These are phyloP conservation scores for Pogona vitticeps DNA, from an alignment of 2,113 vertebrate species.

Conservation along the genomic window DNA sequence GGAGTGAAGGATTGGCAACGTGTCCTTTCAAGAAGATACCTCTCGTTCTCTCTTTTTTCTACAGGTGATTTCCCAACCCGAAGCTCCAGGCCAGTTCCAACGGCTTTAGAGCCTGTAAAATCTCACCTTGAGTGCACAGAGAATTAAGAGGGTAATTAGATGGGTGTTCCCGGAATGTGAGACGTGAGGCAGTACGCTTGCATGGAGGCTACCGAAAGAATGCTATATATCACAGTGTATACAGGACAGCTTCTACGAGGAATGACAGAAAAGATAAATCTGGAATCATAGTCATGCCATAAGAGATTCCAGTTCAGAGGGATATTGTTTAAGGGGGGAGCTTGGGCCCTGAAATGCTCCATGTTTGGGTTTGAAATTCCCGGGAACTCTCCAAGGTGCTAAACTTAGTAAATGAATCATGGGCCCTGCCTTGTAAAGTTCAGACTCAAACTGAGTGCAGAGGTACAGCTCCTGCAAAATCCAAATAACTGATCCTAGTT, in stretches of 20 bases:
- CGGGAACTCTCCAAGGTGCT: too few species aligned
- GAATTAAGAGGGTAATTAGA: conserved; percentile 49
- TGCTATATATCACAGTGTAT: background rate
- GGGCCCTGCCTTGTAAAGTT: too few species aligned
- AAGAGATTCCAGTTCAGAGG: background rate
- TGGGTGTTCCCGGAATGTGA: conserved; percentile 18
- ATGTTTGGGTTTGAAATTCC: too few species aligned
- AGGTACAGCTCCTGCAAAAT: too few species aligned
- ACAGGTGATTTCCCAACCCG: conserved; percentile 1
- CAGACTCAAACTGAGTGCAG: too few species aligned
- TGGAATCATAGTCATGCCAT: accelerated
- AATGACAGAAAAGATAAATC: background rate
- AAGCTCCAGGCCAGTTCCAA: background rate
- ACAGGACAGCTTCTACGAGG: background rate
- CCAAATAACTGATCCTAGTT: too few species aligned
- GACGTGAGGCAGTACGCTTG: background rate
- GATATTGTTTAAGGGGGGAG: accelerated
- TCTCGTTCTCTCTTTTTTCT: background rate
- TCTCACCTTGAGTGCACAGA: conserved; percentile 7
- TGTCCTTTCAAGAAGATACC: conserved; percentile 49
- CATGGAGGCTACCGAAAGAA: accelerated
- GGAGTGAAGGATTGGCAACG: conserved; percentile 44
- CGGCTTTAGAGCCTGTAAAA: background rate
- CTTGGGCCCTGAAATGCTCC: too few species aligned
- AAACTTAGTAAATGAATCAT: too few species aligned